Evolutionary conservation across 2,113 vertebrate species (phyloP).

Genomic region (Eclectus roratus): DNA sequence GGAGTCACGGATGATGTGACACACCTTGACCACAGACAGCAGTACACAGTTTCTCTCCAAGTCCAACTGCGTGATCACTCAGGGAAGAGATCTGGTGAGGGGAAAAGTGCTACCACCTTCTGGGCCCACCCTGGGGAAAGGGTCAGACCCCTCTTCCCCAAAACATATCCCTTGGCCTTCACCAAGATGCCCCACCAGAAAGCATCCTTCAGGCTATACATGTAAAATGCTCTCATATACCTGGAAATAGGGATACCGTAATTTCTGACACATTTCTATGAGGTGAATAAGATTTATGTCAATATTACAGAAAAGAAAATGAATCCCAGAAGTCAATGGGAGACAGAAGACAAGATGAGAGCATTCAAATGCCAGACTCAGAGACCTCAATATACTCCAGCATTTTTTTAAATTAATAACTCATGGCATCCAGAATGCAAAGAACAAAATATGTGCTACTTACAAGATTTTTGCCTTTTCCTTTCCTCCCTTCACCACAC

Average conservation of each 20-base stretch:
- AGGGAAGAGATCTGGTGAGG: not conserved
- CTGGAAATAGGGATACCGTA: not conserved
- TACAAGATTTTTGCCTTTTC: not conserved
- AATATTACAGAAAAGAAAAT: not conserved
- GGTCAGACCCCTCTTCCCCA: not conserved
- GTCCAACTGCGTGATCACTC: not conserved
- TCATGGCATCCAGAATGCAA: not conserved
- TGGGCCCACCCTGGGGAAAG: not conserved
- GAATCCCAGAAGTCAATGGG: not conserved
- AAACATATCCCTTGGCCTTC: not conserved
- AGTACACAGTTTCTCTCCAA: not conserved
- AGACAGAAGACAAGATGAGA: not conserved
- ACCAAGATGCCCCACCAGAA: not conserved
- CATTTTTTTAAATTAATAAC: not conserved
- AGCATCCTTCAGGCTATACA: not conserved
- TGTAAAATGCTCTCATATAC: not conserved
- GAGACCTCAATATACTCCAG: not conserved
- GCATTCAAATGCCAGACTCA: not conserved
- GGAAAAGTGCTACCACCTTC: not conserved
- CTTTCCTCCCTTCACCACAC: not conserved
- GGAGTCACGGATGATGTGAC: not conserved
- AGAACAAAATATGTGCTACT: not conserved
- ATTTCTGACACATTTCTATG: not conserved
- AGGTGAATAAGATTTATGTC: not conserved
- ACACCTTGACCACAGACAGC: not conserved